Conservation (phyloP, 2,113 vertebrate genomes). For the Sminthopsis crassicaudata region DNA sequence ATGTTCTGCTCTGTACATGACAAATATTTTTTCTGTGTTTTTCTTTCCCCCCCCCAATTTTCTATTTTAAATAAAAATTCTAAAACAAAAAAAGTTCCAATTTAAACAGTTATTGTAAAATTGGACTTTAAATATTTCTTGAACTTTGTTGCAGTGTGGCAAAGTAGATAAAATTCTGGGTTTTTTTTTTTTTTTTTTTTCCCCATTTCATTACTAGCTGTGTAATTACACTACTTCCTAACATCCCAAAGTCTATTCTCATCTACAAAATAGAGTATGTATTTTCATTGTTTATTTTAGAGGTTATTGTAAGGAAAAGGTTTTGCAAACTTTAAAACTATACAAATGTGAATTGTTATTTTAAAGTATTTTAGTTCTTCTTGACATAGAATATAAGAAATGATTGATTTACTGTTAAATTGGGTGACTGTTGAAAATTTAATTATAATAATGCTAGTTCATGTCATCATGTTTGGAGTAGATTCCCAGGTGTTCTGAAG, state of each 20-base stretch:
- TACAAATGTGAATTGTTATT: neutral
- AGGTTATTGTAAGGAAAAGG: neutral
- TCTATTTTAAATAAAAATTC: no score
- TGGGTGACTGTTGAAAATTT: no score
- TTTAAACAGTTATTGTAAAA: rapidly evolving
- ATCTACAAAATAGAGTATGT: neutral
- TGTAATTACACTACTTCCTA: neutral
- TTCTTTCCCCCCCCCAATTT: no score
- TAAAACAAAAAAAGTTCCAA: no score
- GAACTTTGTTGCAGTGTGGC: neutral
- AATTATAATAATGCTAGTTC: rapidly evolving
- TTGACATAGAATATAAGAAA: rapidly evolving
- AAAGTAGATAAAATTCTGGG: neutral
- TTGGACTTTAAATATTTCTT: no score
- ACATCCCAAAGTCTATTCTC: neutral
- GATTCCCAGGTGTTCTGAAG: neutral
- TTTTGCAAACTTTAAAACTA: neutral
- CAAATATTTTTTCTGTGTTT: no score
- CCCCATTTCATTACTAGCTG: neutral
- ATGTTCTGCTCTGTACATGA: no score
- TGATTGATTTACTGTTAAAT: neutral
- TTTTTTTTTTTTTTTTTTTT: neutral
- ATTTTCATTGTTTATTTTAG: neutral
- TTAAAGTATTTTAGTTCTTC: neutral
- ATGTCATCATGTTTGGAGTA: neutral